phyloP scores from a whole-genome alignment of 1,140 invertebrate genomes.

The Contarinia nasturtii region DNA sequence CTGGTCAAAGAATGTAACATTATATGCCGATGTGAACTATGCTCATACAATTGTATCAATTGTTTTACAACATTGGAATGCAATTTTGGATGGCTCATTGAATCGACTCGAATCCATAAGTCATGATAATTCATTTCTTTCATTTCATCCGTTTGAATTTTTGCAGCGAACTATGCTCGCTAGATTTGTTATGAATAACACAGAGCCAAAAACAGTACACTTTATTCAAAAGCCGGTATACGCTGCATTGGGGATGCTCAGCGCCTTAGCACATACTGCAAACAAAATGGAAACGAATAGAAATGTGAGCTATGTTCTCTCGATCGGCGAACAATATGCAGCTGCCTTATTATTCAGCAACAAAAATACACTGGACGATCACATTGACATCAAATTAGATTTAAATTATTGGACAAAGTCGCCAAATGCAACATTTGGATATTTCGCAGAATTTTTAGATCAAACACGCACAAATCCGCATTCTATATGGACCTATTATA shows the following conservation, averaged over 20 bases:
- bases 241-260: conserved; percentile 24
- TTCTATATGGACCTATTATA: conserved; percentile 12
- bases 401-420: conserved; percentile 6
- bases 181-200: conserved; percentile 29
- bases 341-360: conserved; percentile 3
- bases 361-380: conserved; percentile 4
- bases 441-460: conserved; percentile 22
- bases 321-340: not conserved
- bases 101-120: conserved; percentile 21
- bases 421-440: conserved; percentile 9
- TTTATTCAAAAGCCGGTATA: conserved; percentile 31
- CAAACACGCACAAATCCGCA: conserved; percentile 16
- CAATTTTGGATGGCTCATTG: conserved; percentile 10
- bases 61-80: conserved; percentile 22
- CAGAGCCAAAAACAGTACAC: conserved; percentile 23
- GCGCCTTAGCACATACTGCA: conserved; percentile 15
- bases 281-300: not conserved
- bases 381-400: conserved; percentile 4
- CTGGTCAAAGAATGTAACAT: conserved; percentile 24
- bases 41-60: conserved; percentile 22
- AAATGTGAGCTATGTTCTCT: not conserved
- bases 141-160: conserved; percentile 28
- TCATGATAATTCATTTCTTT: conserved; percentile 30
- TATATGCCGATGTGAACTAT: conserved; percentile 26
- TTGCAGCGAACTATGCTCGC: conserved; percentile 26